These are phyloP conservation scores for Poecilia velifera DNA, from an alignment of 2,797 vertebrate genomes.

Conservation along the genomic window DNA sequence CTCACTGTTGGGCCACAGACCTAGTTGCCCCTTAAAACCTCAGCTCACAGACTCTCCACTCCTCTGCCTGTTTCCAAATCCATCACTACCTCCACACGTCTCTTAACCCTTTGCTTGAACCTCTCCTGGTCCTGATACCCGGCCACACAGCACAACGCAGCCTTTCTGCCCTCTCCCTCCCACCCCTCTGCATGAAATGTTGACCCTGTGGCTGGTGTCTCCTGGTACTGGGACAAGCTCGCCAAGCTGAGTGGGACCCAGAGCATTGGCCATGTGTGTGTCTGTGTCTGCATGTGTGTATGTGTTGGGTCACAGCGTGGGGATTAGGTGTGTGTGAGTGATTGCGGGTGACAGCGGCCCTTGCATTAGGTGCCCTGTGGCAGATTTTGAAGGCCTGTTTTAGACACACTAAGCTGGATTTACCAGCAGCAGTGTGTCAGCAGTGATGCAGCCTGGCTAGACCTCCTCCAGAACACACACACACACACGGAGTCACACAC, in stretches of 20 bases:
- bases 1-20: neutral
- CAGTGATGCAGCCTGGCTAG: conserved; percentile 73
- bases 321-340: conserved; percentile 83
- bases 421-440: conserved; percentile 82
- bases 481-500: neutral
- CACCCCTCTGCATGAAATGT: conserved; percentile 34
- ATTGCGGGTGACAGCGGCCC: conserved; percentile 84
- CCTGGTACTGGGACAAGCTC: conserved; percentile 70
- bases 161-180: conserved; percentile 1
- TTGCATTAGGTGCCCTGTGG: conserved; percentile 81
- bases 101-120: neutral
- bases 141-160: conserved; percentile 3
- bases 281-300: conserved; percentile 48
- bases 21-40: neutral
- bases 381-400: conserved; percentile 83
- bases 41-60: neutral
- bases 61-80: neutral
- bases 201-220: conserved; percentile 75
- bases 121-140: conserved; percentile 2
- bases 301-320: conserved; percentile 74
- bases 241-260: conserved; percentile 58
- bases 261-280: conserved; percentile 41
- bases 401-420: conserved; percentile 87
- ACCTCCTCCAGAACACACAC: conserved; percentile 68
- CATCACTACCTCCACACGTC: conserved; percentile 9